Percentiles rank a stretch among this genome's conserved stretches.
phyloP scores from a whole-genome alignment of 2,113 vertebrate species.

The Patagioenas fasciata region DNA sequence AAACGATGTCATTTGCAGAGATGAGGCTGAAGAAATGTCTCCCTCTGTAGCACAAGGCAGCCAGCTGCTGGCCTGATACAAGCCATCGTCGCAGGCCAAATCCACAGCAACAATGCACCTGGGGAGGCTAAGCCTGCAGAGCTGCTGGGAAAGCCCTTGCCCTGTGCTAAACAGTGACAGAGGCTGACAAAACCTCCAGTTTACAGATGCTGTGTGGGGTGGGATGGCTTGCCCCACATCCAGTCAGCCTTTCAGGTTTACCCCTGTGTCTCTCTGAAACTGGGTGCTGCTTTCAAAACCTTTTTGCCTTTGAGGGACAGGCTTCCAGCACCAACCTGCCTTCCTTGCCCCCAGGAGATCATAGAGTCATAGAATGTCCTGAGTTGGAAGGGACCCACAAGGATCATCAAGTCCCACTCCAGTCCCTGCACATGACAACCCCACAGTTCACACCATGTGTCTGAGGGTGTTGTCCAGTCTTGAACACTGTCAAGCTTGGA shows the following conservation, averaged over 20 bases:
- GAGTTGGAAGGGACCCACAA: too few species aligned
- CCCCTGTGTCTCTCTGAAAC: accelerated
- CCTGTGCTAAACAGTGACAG: accelerated
- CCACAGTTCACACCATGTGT: too few species aligned
- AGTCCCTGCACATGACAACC: too few species aligned
- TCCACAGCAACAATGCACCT: neutral
- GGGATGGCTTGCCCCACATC: neutral
- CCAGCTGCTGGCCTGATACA: neutral
- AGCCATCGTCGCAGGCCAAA: neutral
- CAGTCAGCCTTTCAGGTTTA: neutral
- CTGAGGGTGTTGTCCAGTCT: too few species aligned
- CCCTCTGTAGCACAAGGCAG: neutral
- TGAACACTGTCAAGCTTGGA: too few species aligned
- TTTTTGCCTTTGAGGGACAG: neutral
- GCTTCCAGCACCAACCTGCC: neutral
- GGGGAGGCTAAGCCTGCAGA: neutral
- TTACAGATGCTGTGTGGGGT: neutral
- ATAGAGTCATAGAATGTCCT: too few species aligned
- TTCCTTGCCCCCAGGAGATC: accelerated
- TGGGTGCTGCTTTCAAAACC: neutral
- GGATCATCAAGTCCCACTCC: too few species aligned
- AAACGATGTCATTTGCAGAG: neutral
- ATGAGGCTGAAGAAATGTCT: neutral
- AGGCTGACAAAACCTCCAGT: neutral
- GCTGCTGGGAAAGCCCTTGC: neutral